Base-by-base conservation (phyloP, 2,797 vertebrate genomes). In the Picus viridis region DNA sequence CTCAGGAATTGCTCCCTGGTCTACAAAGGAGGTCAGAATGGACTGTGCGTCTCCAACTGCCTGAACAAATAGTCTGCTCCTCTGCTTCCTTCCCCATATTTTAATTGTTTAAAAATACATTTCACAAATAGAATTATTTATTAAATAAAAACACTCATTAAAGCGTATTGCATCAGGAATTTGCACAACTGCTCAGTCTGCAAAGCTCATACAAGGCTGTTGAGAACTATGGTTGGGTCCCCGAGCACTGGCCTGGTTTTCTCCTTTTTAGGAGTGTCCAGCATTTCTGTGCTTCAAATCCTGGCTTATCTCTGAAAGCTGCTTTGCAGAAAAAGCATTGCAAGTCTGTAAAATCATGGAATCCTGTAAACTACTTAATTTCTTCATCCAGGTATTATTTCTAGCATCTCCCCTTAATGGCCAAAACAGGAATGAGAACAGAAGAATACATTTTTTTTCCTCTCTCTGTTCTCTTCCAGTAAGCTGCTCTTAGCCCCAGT, bases 1-100 rank as follows among this genome's bases (percentile, higher is more conserved):
- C 81, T 85, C 70, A 70, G 88, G 85, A 89, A 83, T 67, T 53
- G 64, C 76, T 87, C 53, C 39, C 71, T 90, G 83, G 59, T 62
- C 85, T 75, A 75, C 27, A 82, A 59, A 78, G 67, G 54, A 81
- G 58, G 83, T 74, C 26, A 69, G 77, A 47, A 89, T 68, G 26
- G 56, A 79, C 16, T 43, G 29, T 32, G 32, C 53, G 91, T 54
- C 63, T 91, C 83, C 59, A 92, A 26, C 30, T 93, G 54, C 82
- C 89, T 74, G 77, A 90, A 84, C 62, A 89, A 90, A 57, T 17
- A 4, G 27, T 72, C 86, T 91, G 49, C 43, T 84, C 32, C 61
- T 88, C 90, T 92, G 76, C 86, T 93, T 75, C 24, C 12, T 57
- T 79, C n/a, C 64, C 59, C 0, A 6, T 18, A 86, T 67, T 64